Conservation (phyloP, 2,797 vertebrate species). For the Rhinophrynus dorsalis region DNA sequence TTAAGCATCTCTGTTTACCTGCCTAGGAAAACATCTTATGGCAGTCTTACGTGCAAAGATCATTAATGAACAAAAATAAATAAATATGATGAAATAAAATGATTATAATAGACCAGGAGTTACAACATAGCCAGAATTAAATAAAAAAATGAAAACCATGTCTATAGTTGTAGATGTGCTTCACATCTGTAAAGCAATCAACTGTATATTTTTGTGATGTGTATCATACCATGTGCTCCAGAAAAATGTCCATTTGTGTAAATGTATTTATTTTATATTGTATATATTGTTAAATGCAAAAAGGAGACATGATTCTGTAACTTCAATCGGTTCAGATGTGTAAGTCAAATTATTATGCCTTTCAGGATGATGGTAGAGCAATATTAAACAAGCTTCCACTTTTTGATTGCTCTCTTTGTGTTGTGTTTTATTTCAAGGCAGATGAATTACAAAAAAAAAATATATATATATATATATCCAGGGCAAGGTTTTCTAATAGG, state of each 20-base stretch:
- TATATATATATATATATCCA: no score
- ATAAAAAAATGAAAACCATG: constrained; percentile 83
- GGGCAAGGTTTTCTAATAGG: no score
- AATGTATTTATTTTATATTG: constrained; percentile 99
- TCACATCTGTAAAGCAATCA: constrained; percentile 98
- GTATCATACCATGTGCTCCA: constrained; percentile 99
- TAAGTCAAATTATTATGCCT: constrained; percentile 99
- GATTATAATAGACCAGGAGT: constrained; percentile 86
- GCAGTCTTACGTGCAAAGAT: constrained; percentile 84
- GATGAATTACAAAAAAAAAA: no score
- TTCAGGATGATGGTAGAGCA: constrained; percentile 99
- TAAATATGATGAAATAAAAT: constrained; percentile 61
- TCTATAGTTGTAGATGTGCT: constrained; percentile 98
- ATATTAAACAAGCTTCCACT: constrained; percentile 99
- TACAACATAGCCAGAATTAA: constrained; percentile 91
- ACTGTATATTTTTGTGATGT: constrained; percentile 99
- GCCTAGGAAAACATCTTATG: constrained; percentile 81
- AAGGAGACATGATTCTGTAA: constrained; percentile 99
- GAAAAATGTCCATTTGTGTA: constrained; percentile 99
- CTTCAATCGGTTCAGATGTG: constrained; percentile 99
- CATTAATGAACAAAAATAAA: constrained; percentile 65
- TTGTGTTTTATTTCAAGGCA: constrained; percentile 57
- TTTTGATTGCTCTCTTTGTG: constrained; percentile 81
- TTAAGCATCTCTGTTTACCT: constrained; percentile 88
- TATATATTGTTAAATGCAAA: constrained; percentile 99